Conservation (phyloP, 1,140 invertebrate genomes). For the Aradophagus sp. region DNA sequence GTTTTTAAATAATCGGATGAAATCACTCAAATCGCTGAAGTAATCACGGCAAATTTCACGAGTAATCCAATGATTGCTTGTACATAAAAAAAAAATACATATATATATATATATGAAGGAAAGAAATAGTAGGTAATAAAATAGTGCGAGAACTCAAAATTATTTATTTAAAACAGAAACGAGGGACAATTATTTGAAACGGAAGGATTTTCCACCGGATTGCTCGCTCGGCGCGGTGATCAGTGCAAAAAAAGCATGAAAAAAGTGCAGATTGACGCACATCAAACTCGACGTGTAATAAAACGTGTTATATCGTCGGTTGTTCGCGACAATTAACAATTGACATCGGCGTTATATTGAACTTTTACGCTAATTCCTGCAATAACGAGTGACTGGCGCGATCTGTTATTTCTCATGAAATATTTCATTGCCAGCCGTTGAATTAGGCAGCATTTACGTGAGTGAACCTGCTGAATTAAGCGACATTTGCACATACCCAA, state of each 20-base stretch:
- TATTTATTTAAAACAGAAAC: conserved; percentile 3
- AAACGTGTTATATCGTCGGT: conserved; percentile 37
- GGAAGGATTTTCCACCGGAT: conserved; percentile 10
- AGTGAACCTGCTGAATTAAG: conserved; percentile 56
- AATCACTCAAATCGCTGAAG: too few species aligned
- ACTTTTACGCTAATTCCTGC: conserved; percentile 55
- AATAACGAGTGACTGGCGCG: conserved; percentile 53
- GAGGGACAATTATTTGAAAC: conserved; percentile 9
- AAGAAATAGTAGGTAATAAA: too few species aligned
- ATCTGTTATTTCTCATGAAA: conserved; percentile 57
- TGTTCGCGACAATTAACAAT: conserved; percentile 47
- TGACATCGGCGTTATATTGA: conserved; percentile 37
- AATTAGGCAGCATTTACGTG: conserved; percentile 58
- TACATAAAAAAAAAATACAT: too few species aligned
- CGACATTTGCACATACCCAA: conserved; percentile 58
- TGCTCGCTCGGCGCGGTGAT: not conserved
- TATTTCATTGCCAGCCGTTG: conserved; percentile 51
- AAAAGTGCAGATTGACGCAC: conserved; percentile 22
- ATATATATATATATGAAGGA: too few species aligned
- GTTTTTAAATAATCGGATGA: too few species aligned
- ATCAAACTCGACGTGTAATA: conserved; percentile 34
- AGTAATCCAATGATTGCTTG: too few species aligned
- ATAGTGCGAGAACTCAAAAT: too few species aligned
- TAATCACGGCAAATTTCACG: too few species aligned
- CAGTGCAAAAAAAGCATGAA: not conserved